Conservation (phyloP, 2,797 vertebrate genomes). For the Coregonus ussuriensis region DNA sequence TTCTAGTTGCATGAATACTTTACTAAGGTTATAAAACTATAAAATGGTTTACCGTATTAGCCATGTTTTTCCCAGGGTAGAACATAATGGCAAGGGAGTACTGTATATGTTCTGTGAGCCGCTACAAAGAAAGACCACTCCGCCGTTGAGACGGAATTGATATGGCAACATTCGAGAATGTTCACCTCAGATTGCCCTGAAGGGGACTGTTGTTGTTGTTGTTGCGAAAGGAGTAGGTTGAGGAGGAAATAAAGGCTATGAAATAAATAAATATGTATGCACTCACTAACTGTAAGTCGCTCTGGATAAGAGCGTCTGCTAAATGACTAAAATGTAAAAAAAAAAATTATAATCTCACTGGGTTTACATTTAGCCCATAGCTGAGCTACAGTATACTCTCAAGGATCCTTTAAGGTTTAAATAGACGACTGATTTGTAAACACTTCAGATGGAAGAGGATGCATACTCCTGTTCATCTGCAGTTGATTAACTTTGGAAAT, state of each 20-base stretch:
- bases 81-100: background rate
- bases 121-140: background rate
- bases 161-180: slow-evolving; percentile 40
- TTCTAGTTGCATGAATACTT: background rate
- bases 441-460: slow-evolving; percentile 9
- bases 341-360: background rate
- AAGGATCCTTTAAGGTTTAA: slow-evolving; percentile 41
- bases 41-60: background rate
- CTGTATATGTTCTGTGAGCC: slow-evolving; percentile 1
- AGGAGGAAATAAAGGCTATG: slow-evolving; percentile 30
- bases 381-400: slow-evolving; percentile 11
- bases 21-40: background rate
- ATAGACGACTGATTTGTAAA: slow-evolving; percentile 48
- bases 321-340: no score
- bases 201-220: slow-evolving; percentile 35
- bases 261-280: no score
- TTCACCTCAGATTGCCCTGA: slow-evolving; percentile 39
- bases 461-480: slow-evolving; percentile 23
- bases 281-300: no score
- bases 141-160: slow-evolving; percentile 28
- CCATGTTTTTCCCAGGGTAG: background rate
- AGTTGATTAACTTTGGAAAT: no score
- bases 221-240: slow-evolving; percentile 29
- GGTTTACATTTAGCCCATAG: background rate
- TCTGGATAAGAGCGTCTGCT: no score